Evolutionary conservation across 1,140 invertebrate species (phyloP).

Genomic region (Carposina sasakii): DNA sequence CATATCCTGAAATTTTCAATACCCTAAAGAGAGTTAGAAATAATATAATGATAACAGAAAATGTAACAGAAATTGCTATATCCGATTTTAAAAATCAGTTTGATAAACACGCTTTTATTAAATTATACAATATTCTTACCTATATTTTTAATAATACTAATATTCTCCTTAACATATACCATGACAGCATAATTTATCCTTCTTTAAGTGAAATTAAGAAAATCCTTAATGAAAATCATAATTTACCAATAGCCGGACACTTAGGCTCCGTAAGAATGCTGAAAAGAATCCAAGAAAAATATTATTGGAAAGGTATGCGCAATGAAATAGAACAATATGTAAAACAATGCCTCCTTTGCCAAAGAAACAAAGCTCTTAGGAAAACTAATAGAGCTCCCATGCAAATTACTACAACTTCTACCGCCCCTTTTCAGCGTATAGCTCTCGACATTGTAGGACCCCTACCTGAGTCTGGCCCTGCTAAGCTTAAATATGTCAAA

Average conservation of each 20-base stretch:
- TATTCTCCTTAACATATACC: conserved; percentile 12
- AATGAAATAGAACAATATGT: conserved; percentile 21
- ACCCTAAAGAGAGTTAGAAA: no score
- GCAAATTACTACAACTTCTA: conserved; percentile 13
- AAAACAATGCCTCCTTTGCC: conserved; percentile 15
- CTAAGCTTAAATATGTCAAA: no score
- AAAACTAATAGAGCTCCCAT: conserved; percentile 15
- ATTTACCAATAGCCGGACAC: conserved; percentile 12
- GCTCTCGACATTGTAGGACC: no score
- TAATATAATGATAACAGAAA: no score
- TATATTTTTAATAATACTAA: conserved; percentile 15
- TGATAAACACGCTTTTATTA: no score
- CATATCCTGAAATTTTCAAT: no score
- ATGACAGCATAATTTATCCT: conserved; percentile 11
- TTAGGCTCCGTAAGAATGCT: conserved; percentile 10
- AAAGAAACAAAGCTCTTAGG: conserved; percentile 21
- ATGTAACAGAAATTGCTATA: no score
- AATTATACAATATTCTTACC: conserved; percentile 11
- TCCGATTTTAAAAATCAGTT: no score
- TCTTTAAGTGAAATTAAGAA: conserved; percentile 11
- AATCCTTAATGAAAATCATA: conserved; percentile 15
- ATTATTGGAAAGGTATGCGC: conserved; percentile 18
- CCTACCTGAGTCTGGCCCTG: no score
- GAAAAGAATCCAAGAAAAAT: conserved; percentile 12
- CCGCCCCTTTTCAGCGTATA: no score